phyloP scores from a whole-genome alignment of 2,113 vertebrate genomes.

The Azemiops feae region DNA sequence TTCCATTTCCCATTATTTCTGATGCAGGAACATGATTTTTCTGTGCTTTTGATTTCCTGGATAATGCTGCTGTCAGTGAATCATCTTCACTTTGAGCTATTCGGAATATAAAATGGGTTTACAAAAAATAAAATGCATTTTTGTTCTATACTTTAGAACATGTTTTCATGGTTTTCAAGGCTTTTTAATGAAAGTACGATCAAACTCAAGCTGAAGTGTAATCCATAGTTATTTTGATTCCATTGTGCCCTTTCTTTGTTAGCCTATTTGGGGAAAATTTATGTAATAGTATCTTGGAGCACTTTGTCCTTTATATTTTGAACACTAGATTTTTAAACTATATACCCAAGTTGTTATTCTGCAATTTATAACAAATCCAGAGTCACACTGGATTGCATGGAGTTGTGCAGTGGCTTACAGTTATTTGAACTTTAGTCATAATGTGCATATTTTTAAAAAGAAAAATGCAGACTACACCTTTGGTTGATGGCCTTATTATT shows the following conservation, averaged over 20 bases:
- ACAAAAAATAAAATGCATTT: neutral
- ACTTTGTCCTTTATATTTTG: neutral
- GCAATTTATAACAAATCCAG: neutral
- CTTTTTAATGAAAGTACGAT: neutral
- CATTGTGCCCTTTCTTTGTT: neutral
- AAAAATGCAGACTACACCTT: neutral
- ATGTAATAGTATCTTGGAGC: neutral
- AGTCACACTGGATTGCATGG: neutral
- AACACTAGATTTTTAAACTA: neutral
- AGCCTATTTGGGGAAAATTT: neutral
- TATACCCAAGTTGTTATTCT: neutral
- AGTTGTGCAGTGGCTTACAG: neutral
- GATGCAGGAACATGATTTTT: neutral
- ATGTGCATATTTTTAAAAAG: neutral
- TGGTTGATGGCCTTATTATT: neutral
- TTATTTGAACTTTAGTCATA: neutral
- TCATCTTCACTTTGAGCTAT: neutral
- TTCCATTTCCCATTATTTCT: constrained; percentile 16
- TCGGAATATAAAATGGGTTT: neutral
- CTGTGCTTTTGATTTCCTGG: neutral
- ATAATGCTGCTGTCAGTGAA: neutral
- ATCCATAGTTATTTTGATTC: neutral
- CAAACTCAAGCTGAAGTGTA: neutral
- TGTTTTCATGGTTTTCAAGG: neutral
- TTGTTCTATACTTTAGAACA: neutral